These are phyloP conservation scores for Sturnira hondurensis DNA, from an alignment of 2,113 vertebrate genomes.

Conservation along the genomic window DNA sequence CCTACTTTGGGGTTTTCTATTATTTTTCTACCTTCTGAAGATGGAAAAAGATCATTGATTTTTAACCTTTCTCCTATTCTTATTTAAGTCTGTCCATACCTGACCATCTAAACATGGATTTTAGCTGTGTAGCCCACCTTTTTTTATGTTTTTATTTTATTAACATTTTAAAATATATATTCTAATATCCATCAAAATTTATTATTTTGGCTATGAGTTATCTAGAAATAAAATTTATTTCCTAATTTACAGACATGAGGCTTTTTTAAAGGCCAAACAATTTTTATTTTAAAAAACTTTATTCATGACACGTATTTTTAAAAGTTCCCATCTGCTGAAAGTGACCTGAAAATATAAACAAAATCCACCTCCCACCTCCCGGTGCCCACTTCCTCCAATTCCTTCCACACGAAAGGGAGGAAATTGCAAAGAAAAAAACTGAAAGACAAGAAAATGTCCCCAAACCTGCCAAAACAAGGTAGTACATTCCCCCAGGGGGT, in stretches of 20 bases:
- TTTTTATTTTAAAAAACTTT: conserved; percentile 78
- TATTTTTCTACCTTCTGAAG: background rate
- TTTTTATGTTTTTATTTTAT: background rate
- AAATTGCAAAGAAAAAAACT: conserved; percentile 61
- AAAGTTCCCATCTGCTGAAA: conserved; percentile 73
- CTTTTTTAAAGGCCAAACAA: conserved; percentile 48
- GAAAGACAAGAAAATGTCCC: conserved; percentile 55
- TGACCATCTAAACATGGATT: background rate
- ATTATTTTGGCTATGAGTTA: background rate
- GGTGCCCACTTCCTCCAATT: conserved; percentile 73
- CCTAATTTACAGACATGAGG: background rate
- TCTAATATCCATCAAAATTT: background rate
- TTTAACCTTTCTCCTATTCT: background rate
- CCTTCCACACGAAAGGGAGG: conserved; percentile 75
- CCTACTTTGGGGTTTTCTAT: background rate
- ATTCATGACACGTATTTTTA: conserved; percentile 77
- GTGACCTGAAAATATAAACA: conserved; percentile 77
- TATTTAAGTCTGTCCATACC: background rate
- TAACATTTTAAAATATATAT: background rate
- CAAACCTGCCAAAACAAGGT: conserved; percentile 70
- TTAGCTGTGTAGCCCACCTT: background rate
- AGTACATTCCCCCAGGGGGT: conserved; percentile 71
- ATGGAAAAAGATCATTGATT: background rate
- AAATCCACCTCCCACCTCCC: conserved; percentile 74
- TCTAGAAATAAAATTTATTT: background rate